Base-by-base conservation (phyloP, 2,797 vertebrate species). In the Peromyscus aztecus region DNA sequence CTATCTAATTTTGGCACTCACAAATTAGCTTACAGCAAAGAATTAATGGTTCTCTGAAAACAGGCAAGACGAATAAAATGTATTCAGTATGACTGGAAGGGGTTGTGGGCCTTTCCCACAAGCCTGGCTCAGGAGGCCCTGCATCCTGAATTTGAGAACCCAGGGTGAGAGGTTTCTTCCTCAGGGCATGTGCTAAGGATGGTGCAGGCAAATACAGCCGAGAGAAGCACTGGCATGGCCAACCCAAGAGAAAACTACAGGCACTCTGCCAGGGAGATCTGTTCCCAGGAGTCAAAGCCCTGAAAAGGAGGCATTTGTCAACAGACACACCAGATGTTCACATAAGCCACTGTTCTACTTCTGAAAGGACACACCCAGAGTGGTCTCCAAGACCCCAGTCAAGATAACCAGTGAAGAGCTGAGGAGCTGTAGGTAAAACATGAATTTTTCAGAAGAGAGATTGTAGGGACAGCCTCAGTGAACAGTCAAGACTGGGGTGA, bases 221-320 rank as follows among this genome's bases (percentile, higher is more conserved):
- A 21, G 31, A 2, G 8, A n/a, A 69, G 3, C 17, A 3, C 19
- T 34, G 23, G 57, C 5, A 4, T 21, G 17, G 2, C 0, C 1
- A 59, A 73, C 4, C 57, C 9, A 14, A 16, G 63, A 40, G 4
- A 75, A 59, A 55, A 34, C 13, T 4, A 8, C 4, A 17, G 65
- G 31, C 0, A 4, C 21, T 31, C 23, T 67, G 34, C 55, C 71
- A 19, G 27, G 13, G 63, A 73, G 10, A 46, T 21, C 46, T n/a
- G 34, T 43, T 27, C 8, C n/a, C 4, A 27, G 34, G 6, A 43
- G 23, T 23, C 17, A 67, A 83, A 78, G 67, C 63, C 37, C 63
- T 21, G 9, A 73, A 46, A 43, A 71, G 23, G 31, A 78, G n/a
- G 83, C 63, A 80, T n/a, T 14, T 49, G 37, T 19, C 46, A 21